Conservation (phyloP, 2,113 vertebrate species). For the Pheucticus melanocephalus region DNA sequence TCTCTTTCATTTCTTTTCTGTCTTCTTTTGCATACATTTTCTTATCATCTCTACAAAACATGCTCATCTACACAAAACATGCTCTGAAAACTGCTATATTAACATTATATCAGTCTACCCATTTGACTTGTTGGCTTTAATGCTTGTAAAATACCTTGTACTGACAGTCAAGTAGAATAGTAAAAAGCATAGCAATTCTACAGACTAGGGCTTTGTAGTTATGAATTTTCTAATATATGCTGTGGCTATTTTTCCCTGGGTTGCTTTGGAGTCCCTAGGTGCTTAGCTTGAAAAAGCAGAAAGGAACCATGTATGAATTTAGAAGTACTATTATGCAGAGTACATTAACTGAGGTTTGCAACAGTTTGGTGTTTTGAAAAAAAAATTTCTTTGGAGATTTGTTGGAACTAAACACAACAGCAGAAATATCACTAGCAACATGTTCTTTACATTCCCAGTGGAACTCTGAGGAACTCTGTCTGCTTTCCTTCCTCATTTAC, state of each 20-base stretch:
- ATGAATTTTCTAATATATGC: neutral
- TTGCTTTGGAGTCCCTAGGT: neutral
- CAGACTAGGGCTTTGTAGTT: neutral
- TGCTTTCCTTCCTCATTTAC: slow-evolving; percentile 24
- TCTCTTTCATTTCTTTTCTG: neutral
- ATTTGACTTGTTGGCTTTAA: neutral
- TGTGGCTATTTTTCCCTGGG: neutral
- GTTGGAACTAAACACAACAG: slow-evolving; percentile 15
- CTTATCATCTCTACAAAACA: neutral
- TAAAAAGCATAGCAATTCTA: neutral
- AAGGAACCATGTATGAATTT: neutral
- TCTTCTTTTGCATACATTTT: neutral
- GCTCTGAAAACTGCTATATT: neutral
- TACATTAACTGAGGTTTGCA: slow-evolving; percentile 9
- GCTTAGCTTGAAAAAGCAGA: neutral
- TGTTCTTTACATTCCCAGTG: neutral
- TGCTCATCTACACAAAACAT: neutral
- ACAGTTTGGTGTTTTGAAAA: neutral
- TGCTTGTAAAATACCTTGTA: slow-evolving; percentile 3
- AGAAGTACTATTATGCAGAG: neutral
- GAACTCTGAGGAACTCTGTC: neutral
- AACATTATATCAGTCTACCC: neutral
- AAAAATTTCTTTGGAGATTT: slow-evolving; percentile 8
- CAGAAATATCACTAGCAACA: slow-evolving; percentile 10
- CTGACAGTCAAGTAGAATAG: neutral